phyloP scores from a whole-genome alignment of 2,113 vertebrate species.

The Neolamprologus caudopunctatus region DNA sequence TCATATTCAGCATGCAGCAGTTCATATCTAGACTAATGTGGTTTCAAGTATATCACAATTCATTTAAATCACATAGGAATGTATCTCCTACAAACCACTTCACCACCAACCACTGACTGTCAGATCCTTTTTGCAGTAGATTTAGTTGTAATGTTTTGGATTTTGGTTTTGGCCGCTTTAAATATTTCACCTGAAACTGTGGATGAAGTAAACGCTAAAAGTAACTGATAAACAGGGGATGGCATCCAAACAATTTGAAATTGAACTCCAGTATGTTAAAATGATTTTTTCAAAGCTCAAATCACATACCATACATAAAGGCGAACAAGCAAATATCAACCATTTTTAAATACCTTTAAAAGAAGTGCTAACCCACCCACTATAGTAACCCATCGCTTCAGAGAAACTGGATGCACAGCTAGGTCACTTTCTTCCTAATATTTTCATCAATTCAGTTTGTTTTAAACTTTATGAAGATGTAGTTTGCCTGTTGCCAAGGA shows the following conservation, averaged over 20 bases:
- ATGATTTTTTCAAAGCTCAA: background rate
- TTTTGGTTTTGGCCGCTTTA: background rate
- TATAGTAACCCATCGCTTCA: background rate
- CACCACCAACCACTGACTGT: background rate
- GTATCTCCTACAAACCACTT: background rate
- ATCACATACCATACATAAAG: background rate
- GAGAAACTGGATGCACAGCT: background rate
- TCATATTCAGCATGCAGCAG: background rate
- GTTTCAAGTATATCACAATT: background rate
- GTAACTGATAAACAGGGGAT: background rate
- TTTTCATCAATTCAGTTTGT: background rate
- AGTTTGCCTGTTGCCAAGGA: background rate
- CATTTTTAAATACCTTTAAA: background rate
- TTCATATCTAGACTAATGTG: background rate
- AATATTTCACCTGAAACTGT: background rate
- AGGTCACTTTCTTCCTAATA: background rate
- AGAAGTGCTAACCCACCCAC: background rate
- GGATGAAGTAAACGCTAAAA: background rate
- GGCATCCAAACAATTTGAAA: background rate
- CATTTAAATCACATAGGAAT: background rate
- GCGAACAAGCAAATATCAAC: background rate
- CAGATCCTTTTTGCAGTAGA: background rate
- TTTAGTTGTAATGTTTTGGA: background rate
- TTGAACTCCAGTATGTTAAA: background rate
- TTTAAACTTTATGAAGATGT: background rate